Percentiles rank a stretch among this genome's conserved stretches.
Conservation (phyloP, 2,797 vertebrate species). For the Argyrosomus regius region DNA sequence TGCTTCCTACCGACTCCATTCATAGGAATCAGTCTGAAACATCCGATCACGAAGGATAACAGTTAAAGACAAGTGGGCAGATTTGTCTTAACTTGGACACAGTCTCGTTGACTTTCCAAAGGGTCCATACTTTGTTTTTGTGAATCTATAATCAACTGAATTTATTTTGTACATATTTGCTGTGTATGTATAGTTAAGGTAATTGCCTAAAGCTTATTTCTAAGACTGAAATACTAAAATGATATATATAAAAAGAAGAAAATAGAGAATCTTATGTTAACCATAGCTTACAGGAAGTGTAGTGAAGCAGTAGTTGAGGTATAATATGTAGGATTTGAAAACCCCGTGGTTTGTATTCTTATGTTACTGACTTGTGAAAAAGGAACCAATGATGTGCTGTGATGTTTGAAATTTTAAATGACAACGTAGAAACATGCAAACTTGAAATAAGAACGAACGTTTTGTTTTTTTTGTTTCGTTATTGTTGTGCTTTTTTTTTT, state of each 20-base stretch:
- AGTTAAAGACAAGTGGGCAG: constrained; percentile 14
- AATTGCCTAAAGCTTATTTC: constrained; percentile 48
- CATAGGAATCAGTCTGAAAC: constrained; percentile 15
- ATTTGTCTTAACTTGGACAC: constrained; percentile 28
- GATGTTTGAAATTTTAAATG: constrained; percentile 68
- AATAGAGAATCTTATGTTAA: constrained; percentile 51
- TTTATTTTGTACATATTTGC: constrained; percentile 82
- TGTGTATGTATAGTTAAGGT: constrained; percentile 77
- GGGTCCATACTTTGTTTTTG: constrained; percentile 31
- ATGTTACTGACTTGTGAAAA: constrained; percentile 65
- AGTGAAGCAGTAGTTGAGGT: constrained; percentile 59
- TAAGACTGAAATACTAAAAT: constrained; percentile 56
- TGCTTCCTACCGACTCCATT: constrained; percentile 26
- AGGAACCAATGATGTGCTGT: constrained; percentile 74
- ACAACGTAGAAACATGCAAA: constrained; percentile 59
- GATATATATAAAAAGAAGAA: constrained; percentile 9
- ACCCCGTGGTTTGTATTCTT: constrained; percentile 60
- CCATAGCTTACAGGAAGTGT: constrained; percentile 69
- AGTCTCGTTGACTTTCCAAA: constrained; percentile 35
- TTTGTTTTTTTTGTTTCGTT: constrained; percentile 26
- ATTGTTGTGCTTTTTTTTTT: constrained; percentile 26
- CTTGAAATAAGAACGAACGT: constrained; percentile 71
- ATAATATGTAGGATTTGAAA: constrained; percentile 66
- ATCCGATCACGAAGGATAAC: constrained; percentile 4
- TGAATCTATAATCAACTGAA: constrained; percentile 56